These are phyloP conservation scores for Rhimphoctona megacephalus DNA, from an alignment of 2,888 invertebrate species.

Conservation along the genomic window DNA sequence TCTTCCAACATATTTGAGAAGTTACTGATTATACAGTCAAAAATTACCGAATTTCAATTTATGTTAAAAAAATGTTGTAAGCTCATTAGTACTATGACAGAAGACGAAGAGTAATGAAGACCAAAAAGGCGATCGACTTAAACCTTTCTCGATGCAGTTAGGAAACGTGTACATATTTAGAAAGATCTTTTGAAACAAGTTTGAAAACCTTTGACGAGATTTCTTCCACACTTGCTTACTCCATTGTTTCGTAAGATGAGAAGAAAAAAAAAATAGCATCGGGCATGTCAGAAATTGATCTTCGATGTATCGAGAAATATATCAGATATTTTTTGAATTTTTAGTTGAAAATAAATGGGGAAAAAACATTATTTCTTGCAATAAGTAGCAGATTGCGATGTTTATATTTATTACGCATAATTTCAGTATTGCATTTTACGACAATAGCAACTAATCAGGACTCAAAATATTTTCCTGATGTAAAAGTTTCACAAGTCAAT, in stretches of 20 bases:
- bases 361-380: too few relatives aligned
- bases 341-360: too few relatives aligned
- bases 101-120: neutral
- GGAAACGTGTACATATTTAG: neutral
- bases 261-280: conserved; percentile 1
- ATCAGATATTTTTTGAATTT: too few relatives aligned
- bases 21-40: too few relatives aligned
- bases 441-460: too few relatives aligned
- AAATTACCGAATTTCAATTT: too few relatives aligned
- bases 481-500: too few relatives aligned
- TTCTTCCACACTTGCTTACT: conserved; percentile 10
- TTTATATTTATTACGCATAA: too few relatives aligned
- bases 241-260: conserved; percentile 17
- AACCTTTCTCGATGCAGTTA: neutral
- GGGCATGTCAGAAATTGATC: neutral
- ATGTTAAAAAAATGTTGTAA: neutral
- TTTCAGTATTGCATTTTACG: too few relatives aligned
- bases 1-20: neutral
- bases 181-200: neutral
- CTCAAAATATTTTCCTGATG: too few relatives aligned
- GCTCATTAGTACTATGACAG: neutral
- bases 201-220: conserved; percentile 25
- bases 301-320: conserved; percentile 5
- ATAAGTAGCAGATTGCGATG: too few relatives aligned
- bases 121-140: neutral